phyloP scores from a whole-genome alignment of 2,797 vertebrate species.

The Sphenodon punctatus region DNA sequence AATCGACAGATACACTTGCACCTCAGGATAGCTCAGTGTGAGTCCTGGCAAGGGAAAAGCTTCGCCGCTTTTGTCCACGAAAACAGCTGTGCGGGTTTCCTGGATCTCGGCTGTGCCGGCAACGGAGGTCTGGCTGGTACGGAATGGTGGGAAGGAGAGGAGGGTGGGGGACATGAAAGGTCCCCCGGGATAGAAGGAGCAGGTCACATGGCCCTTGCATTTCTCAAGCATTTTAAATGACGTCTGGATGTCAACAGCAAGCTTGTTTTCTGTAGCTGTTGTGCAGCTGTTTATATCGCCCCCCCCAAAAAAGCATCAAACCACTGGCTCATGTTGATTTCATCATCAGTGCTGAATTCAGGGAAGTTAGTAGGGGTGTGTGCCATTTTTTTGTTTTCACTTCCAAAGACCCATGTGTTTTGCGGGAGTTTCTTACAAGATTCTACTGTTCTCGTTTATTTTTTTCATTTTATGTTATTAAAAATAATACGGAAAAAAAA shows the following conservation, averaged over 20 bases:
- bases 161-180: constrained; percentile 11
- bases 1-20: constrained; percentile 61
- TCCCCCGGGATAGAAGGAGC: constrained; percentile 22
- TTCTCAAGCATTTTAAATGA: constrained; percentile 15
- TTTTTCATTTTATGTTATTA: no score
- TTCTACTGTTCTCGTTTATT: no score
- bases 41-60: constrained; percentile 51
- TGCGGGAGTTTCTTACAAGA: no score
- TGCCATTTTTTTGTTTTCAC: no score
- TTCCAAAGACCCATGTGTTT: no score
- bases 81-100: constrained; percentile 50
- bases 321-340: no score
- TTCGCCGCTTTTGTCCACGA: constrained; percentile 33
- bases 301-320: no score
- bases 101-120: constrained; percentile 21
- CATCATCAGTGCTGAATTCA: no score
- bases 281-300: constrained; percentile 27
- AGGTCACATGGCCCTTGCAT: constrained; percentile 1
- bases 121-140: constrained; percentile 42
- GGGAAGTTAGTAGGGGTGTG: no score
- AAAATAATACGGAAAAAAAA: no score
- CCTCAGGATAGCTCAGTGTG: constrained; percentile 54
- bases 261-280: constrained; percentile 14
- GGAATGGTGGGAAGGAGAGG: not conserved
- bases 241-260: constrained; percentile 1